These are phyloP conservation scores for Torymus auratus DNA, from an alignment of 2,888 invertebrate species.

Conservation along the genomic window DNA sequence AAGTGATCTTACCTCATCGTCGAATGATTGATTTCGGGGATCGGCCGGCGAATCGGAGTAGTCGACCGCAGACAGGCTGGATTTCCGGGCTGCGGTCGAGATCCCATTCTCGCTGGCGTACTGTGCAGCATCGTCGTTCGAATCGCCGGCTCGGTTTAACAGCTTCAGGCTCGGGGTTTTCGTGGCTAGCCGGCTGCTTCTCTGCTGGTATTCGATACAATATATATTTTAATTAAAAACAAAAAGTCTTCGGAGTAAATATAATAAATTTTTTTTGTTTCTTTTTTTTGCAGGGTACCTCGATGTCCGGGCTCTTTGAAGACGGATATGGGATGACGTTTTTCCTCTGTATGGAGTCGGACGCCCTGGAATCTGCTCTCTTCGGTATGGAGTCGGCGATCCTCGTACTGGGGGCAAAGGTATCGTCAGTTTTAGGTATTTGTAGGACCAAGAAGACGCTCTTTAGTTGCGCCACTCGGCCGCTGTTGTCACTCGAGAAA, in stretches of 20 bases:
- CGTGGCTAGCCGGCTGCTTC: not conserved
- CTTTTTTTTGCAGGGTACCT: conserved; percentile 16
- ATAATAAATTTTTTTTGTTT: too few relatives aligned
- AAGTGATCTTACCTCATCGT: conserved; percentile 14
- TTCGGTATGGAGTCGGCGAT: not conserved
- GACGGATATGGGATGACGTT: conserved; percentile 23
- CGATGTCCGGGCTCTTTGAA: conserved; percentile 28
- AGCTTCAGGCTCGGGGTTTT: conserved; percentile 23
- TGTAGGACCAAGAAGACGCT: not conserved
- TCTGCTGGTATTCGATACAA: not conserved
- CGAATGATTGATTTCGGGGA: conserved; percentile 2
- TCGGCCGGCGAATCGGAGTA: conserved; percentile 44
- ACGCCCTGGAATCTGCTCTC: not conserved
- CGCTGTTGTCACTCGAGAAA: not conserved
- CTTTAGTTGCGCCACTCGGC: not conserved
- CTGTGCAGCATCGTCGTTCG: conserved; percentile 46
- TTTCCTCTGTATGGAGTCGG: not conserved
- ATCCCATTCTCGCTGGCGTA: conserved; percentile 48
- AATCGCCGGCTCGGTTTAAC: conserved; percentile 20
- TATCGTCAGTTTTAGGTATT: conserved; percentile 18
- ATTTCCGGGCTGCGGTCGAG: conserved; percentile 62
- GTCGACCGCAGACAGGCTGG: conserved; percentile 57
- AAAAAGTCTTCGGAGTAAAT: too few relatives aligned
- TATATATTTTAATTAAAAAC: too few relatives aligned
- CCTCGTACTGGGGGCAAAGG: conserved; percentile 34